Evolutionary conservation across 2,888 invertebrate species (phyloP).

Genomic region (Blastobasis adustella): DNA sequence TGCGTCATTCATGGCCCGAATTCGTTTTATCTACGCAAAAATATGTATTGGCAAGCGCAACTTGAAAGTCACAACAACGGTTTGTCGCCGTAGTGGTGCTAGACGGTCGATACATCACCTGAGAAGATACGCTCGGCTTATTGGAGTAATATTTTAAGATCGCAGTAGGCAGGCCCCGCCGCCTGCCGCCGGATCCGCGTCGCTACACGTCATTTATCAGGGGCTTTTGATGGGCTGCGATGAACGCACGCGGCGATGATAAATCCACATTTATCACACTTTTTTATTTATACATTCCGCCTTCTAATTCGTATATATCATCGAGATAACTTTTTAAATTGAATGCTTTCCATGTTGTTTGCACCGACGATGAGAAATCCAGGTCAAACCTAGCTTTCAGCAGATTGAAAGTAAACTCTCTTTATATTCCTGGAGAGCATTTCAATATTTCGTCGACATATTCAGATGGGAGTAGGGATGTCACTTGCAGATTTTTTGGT

Average conservation of each 20-base stretch:
- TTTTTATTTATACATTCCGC: background rate
- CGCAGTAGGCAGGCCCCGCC: too few relatives aligned
- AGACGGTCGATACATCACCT: too few relatives aligned
- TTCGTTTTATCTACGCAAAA: too few relatives aligned
- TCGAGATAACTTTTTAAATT: background rate
- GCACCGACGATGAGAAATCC: slow-evolving; percentile 20
- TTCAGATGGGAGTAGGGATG: slow-evolving; percentile 3
- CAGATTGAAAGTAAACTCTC: slow-evolving; percentile 39
- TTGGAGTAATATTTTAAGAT: too few relatives aligned
- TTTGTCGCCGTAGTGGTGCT: too few relatives aligned
- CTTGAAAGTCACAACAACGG: too few relatives aligned
- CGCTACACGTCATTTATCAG: slow-evolving; percentile 35
- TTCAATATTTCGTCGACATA: slow-evolving; percentile 20
- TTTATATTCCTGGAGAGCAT: slow-evolving; percentile 16
- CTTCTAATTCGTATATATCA: background rate
- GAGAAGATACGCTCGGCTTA: too few relatives aligned
- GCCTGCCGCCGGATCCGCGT: slow-evolving; percentile 5
- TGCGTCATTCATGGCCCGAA: too few relatives aligned
- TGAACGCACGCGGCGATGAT: slow-evolving; percentile 26
- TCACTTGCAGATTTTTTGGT: background rate
- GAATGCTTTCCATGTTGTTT: slow-evolving; percentile 1
- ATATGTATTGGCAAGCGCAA: too few relatives aligned
- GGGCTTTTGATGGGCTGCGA: slow-evolving; percentile 30
- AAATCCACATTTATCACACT: slow-evolving; percentile 20
- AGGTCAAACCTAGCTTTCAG: slow-evolving; percentile 43